Base-by-base conservation (phyloP, 2,888 invertebrate genomes). In the Tyria jacobaeae region DNA sequence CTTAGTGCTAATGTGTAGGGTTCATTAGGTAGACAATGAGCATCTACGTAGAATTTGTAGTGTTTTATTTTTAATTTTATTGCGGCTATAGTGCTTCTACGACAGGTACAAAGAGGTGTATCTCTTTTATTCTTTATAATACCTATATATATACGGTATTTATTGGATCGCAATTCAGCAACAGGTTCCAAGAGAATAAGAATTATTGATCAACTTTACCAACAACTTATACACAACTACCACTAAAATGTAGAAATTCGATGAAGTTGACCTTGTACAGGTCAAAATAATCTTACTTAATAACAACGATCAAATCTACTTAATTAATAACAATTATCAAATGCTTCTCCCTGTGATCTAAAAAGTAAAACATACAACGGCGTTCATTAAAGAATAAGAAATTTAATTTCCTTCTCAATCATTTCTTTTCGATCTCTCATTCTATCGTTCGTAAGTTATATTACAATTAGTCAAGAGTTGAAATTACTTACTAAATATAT, bases 1-100 rank as follows among this genome's bases (percentile, higher is more conserved):
- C 47, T 61, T 58, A 52, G 17, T 25, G 54, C 57, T 62, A 63
- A 60, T 75, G 62, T 71, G 55, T 21, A 47, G 15, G 27, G 50
- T 14, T 17, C 49, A 10, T 57, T 3, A 14, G 17, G 14, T 44
- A 34, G 21, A 4, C 14, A 44, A 21, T 44, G 21, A 44, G 12
- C 21, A 21, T 5, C 5, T 44, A 12, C 4, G 21, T 44, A 51
- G 24, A 9, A 24, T 14, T 14, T 51, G 7, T 51, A 14, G n/a
- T n/a, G n/a, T n/a, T n/a, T 51, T 39, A 54, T 57, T 39, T 63
- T 44, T 17, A 41, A 10, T 2, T n/a, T n/a, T n/a, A n/a, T n/a
- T n/a, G n/a, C n/a, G n/a, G n/a, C n/a, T n/a, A n/a, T n/a, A n/a
- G n/a, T n/a, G n/a, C n/a, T 17, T n/a, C 41, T 41, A 44, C 12